These are phyloP conservation scores for Platysteira castanea DNA, from an alignment of 2,113 vertebrate species.

Conservation along the genomic window DNA sequence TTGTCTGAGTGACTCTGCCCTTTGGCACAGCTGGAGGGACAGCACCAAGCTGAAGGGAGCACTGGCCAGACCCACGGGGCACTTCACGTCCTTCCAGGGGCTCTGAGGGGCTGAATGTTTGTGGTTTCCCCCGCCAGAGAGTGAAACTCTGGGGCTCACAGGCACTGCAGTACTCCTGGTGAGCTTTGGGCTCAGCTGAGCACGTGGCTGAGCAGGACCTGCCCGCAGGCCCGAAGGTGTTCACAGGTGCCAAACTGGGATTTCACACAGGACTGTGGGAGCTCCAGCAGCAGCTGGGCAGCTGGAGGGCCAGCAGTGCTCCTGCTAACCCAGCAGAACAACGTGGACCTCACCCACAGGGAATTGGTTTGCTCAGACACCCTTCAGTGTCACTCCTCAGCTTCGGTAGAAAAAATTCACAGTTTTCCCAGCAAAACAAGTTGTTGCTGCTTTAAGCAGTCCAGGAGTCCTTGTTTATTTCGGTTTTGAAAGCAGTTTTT, in stretches of 20 bases:
- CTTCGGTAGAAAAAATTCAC: background rate
- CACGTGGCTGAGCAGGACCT: background rate
- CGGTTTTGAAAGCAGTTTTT: background rate
- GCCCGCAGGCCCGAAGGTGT: background rate
- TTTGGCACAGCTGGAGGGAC: background rate
- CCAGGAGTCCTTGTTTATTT: background rate
- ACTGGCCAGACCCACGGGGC: background rate
- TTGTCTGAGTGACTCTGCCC: background rate
- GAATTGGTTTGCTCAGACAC: background rate
- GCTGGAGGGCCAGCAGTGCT: background rate
- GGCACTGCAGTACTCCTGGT: background rate
- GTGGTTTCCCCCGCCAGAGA: background rate
- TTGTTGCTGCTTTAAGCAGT: background rate
- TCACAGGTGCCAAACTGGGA: background rate
- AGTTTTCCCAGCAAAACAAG: background rate
- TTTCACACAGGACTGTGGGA: accelerated
- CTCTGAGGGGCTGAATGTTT: background rate
- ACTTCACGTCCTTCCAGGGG: background rate
- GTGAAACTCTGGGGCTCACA: background rate
- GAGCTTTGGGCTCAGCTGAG: background rate
- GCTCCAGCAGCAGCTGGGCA: background rate
- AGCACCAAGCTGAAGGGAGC: background rate
- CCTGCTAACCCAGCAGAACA: background rate
- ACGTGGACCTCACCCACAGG: accelerated
- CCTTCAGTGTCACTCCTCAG: background rate